These are phyloP conservation scores for Pteronura brasiliensis DNA, from an alignment of 2,113 vertebrate species.

Conservation along the genomic window DNA sequence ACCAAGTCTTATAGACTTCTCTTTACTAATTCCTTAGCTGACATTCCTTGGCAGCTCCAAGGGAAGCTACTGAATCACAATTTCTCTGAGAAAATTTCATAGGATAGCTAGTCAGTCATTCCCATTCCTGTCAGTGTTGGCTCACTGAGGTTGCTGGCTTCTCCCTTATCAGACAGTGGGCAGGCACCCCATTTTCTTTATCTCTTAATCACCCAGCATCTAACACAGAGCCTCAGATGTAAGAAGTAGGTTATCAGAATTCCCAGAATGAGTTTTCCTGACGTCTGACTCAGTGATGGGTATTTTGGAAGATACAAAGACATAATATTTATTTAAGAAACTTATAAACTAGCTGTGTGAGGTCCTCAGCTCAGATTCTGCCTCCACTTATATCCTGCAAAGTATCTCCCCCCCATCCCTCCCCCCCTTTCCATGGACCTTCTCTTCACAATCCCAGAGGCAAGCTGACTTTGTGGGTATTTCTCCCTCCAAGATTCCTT, in stretches of 20 bases:
- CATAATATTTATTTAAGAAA: background rate
- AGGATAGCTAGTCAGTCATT: background rate
- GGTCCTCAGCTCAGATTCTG: background rate
- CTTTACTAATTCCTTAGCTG: background rate
- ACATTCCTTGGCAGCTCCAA: background rate
- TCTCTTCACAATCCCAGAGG: background rate
- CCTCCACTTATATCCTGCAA: background rate
- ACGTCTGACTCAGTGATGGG: background rate
- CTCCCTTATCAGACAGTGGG: background rate
- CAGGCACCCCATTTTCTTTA: background rate
- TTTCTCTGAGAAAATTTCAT: background rate
- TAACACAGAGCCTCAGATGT: background rate
- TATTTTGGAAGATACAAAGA: background rate
- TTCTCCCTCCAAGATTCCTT: background rate
- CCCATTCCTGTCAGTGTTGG: background rate
- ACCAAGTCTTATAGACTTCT: background rate
- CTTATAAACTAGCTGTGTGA: background rate
- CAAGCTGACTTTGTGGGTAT: background rate
- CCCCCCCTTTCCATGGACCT: rapidly evolving
- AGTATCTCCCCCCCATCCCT: background rate
- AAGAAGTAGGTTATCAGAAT: background rate
- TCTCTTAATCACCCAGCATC: background rate
- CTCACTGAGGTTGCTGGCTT: background rate
- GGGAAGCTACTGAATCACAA: background rate
- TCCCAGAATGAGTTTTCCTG: background rate